These are phyloP conservation scores for Rhyacophila brunnea DNA, from an alignment of 1,140 invertebrate species.

Conservation along the genomic window DNA sequence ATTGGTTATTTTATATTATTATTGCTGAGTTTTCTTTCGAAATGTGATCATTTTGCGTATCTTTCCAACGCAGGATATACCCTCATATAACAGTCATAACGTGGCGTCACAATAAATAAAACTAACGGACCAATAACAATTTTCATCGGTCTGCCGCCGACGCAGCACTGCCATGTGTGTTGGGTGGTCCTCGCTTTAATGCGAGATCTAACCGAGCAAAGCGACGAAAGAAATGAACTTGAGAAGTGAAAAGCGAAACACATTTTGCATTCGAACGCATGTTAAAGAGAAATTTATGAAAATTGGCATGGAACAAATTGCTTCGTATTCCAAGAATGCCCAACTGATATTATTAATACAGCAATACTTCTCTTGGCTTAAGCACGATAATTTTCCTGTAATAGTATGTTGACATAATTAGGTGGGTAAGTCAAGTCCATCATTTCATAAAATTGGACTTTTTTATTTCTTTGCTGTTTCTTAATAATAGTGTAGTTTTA, in stretches of 20 bases:
- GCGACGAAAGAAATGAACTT: constrained; percentile 21
- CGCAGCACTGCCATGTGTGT: constrained; percentile 12
- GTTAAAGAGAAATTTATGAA: neutral
- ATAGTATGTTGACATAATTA: no score
- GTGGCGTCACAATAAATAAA: constrained; percentile 32
- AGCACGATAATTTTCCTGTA: no score
- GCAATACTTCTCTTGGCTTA: no score
- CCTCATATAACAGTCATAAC: constrained; percentile 2
- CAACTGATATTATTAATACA: no score
- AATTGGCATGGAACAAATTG: neutral
- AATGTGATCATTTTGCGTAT: neutral
- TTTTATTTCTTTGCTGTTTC: no score
- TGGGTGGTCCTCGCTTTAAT: constrained; percentile 21
- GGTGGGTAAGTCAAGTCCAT: no score
- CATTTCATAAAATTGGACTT: no score
- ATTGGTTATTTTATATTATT: no score
- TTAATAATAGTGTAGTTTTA: no score
- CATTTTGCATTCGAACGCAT: neutral
- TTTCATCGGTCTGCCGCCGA: constrained; percentile 28
- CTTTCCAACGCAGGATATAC: constrained; percentile 13
- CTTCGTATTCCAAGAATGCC: no score
- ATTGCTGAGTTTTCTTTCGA: no score
- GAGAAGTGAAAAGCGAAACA: neutral
- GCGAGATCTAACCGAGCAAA: constrained; percentile 5
- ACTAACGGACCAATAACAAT: constrained; percentile 34